Evolutionary conservation across 2,888 invertebrate species (phyloP).

Genomic region (Emmelina monodactyla): DNA sequence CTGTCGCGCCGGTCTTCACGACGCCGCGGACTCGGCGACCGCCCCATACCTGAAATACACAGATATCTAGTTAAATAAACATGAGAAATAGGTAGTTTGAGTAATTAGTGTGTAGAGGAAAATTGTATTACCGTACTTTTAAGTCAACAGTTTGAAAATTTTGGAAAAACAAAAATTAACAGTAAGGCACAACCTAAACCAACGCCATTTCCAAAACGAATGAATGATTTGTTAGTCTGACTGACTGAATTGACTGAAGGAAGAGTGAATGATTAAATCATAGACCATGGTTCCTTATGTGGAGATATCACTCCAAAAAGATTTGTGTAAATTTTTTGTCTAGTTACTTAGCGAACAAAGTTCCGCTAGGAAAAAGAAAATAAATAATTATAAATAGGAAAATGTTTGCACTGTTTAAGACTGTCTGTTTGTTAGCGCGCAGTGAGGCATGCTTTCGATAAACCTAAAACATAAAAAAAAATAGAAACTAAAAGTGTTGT

Average conservation of each 20-base stretch:
- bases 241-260: background rate
- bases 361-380: no score
- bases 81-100: background rate
- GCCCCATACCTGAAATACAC: conserved; percentile 36
- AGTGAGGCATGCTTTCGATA: no score
- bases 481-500: no score
- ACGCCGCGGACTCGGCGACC: conserved; percentile 58
- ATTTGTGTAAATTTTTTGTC: no score
- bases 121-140: conserved; percentile 28
- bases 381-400: no score
- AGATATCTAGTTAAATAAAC: conserved; percentile 7
- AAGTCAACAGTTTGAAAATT: conserved; percentile 44
- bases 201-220: conserved; percentile 52
- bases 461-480: no score
- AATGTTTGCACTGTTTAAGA: no score
- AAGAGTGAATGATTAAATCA: background rate
- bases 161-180: conserved; percentile 43
- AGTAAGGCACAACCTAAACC: conserved; percentile 45
- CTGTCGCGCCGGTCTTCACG: conserved; percentile 41
- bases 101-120: background rate
- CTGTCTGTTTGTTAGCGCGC: no score
- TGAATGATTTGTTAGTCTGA: conserved; percentile 18
- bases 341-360: no score
- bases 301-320: background rate
- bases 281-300: background rate